Evolutionary conservation across 53 echinoderm and acorn worm species (phyloP).

Genomic region (Paracentrotus lividus): DNA sequence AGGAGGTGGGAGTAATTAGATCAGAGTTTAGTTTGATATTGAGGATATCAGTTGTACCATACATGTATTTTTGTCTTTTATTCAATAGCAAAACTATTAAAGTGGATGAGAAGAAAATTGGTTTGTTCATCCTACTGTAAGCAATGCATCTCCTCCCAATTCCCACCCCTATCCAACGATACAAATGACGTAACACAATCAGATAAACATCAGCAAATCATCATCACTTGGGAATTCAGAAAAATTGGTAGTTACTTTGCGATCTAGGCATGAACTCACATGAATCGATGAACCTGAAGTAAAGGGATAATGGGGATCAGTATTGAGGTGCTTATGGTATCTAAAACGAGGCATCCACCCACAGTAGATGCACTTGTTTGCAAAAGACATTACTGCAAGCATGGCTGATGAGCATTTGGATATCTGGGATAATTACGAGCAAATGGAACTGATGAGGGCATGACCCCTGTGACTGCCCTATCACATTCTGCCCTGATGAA

Average conservation of each 20-base stretch:
- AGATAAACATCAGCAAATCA: slow-evolving; percentile 26
- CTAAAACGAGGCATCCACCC: slow-evolving; percentile 32
- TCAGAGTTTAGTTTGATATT: neutral
- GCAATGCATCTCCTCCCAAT: neutral
- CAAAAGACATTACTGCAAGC: neutral
- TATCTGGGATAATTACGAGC: neutral
- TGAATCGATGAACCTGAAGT: slow-evolving; percentile 20
- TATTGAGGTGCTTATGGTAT: slow-evolving; percentile 14
- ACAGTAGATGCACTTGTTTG: slow-evolving; percentile 10
- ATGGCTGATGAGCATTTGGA: neutral
- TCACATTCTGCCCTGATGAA: neutral
- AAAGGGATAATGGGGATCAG: neutral
- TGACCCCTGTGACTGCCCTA: neutral
- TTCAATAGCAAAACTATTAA: neutral
- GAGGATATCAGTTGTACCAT: neutral
- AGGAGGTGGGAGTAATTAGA: neutral
- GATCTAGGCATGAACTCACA: slow-evolving; percentile 15
- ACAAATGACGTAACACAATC: neutral
- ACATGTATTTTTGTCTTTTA: neutral
- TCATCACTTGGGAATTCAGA: neutral
- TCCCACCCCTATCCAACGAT: neutral
- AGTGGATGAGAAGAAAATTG: neutral
- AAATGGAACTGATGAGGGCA: neutral
- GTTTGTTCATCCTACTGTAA: neutral
- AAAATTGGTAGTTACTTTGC: neutral